Evolutionary conservation across 2,797 vertebrate species (phyloP).

Genomic region (Thamnophis elegans): DNA sequence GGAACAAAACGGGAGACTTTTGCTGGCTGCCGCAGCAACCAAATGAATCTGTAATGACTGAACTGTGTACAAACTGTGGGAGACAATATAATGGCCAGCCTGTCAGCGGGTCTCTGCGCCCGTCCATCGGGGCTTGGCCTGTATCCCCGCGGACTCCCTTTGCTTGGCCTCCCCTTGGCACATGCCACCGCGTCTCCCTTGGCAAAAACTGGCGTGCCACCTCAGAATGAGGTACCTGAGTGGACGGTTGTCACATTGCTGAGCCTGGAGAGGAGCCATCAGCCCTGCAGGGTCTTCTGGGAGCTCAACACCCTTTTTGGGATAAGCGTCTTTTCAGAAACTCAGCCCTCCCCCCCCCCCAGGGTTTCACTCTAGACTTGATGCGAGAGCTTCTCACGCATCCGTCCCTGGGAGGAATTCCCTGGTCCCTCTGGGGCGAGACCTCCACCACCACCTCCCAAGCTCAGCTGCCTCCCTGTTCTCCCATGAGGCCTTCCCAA

Average conservation of each 20-base stretch:
- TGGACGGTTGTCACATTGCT: not conserved
- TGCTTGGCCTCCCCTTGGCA: not conserved
- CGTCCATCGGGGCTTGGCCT: not conserved
- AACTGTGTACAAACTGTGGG: conserved; percentile 65
- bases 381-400: not conserved
- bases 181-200: not conserved
- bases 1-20: conserved; percentile 59
- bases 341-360: rapidly evolving
- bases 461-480: not conserved
- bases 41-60: conserved; percentile 67
- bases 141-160: not conserved
- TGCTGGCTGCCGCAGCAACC: conserved; percentile 64
- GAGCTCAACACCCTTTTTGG: not conserved
- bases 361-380: not conserved
- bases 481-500: not conserved
- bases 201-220: not conserved
- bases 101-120: not conserved
- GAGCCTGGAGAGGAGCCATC: not conserved
- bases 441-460: not conserved
- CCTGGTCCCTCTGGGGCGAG: not conserved
- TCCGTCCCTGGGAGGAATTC: not conserved
- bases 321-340: not conserved
- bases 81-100: conserved; percentile 50
- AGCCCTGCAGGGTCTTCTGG: not conserved
- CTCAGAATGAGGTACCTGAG: not conserved